Evolutionary conservation across 2,797 vertebrate genomes (phyloP).

Genomic region (Bradypodion ventrale): DNA sequence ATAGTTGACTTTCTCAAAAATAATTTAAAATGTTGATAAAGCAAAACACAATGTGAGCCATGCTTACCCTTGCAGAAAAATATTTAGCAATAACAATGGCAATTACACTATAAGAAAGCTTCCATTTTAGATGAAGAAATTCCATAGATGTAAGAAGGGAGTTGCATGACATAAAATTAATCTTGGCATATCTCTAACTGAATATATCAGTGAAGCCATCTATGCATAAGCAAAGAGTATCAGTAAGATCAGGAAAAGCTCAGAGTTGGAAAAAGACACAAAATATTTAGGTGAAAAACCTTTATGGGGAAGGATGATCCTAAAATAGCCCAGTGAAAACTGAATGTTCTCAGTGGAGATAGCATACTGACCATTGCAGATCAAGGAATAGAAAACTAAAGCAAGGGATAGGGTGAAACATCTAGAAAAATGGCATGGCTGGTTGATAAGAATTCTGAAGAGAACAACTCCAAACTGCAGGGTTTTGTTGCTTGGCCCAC

Average conservation of each 20-base stretch:
- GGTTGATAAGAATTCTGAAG: neutral
- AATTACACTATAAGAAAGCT: neutral
- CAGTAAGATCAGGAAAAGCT: neutral
- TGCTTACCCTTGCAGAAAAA: neutral
- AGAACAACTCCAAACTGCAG: neutral
- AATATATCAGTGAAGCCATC: neutral
- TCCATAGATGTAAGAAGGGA: neutral
- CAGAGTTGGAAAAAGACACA: neutral
- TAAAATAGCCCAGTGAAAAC: neutral
- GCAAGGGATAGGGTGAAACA: neutral
- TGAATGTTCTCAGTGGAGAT: neutral
- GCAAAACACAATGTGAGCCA: neutral
- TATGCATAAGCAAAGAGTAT: neutral
- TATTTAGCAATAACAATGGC: neutral
- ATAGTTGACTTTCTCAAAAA: neutral
- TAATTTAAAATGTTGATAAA: neutral
- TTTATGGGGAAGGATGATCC: too few relatives aligned
- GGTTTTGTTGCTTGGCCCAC: neutral
- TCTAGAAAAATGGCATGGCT: neutral
- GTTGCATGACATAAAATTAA: neutral
- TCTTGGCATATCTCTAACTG: neutral
- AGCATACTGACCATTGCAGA: neutral
- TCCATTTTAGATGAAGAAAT: neutral
- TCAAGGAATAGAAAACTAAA: neutral
- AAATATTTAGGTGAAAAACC: neutral